Conservation (phyloP, 2,797 vertebrate genomes). For the Helicolenus hilgendorfi region DNA sequence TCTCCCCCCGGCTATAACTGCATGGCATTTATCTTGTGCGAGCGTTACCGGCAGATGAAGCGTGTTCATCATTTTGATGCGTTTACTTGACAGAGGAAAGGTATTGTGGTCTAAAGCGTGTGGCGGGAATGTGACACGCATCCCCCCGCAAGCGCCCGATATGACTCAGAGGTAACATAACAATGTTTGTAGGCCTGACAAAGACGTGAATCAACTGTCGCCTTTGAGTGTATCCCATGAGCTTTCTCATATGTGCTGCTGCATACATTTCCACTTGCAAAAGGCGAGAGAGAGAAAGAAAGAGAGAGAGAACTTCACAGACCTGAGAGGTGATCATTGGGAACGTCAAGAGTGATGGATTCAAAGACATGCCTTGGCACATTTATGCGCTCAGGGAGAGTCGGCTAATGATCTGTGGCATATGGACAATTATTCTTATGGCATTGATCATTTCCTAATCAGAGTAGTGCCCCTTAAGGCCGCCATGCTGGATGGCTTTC, state of each 20-base stretch:
- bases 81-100: slow-evolving; percentile 49
- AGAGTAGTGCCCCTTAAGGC: slow-evolving; percentile 51
- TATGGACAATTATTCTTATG: slow-evolving; percentile 75
- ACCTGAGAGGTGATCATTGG: slow-evolving; percentile 35
- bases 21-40: slow-evolving; percentile 46
- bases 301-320: not conserved
- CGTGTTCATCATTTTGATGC: slow-evolving; percentile 70
- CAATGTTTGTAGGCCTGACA: slow-evolving; percentile 46
- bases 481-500: slow-evolving; percentile 38
- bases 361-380: slow-evolving; percentile 57
- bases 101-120: slow-evolving; percentile 45
- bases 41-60: slow-evolving; percentile 59
- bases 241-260: slow-evolving; percentile 8
- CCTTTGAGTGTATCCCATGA: slow-evolving; percentile 37
- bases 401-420: slow-evolving; percentile 76
- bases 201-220: slow-evolving; percentile 32
- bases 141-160: slow-evolving; percentile 25
- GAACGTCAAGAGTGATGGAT: slow-evolving; percentile 67
- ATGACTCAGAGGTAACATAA: slow-evolving; percentile 47
- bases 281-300: slow-evolving; percentile 28
- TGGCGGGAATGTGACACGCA: slow-evolving; percentile 39
- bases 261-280: slow-evolving; percentile 4
- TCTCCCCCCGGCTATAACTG: slow-evolving; percentile 19
- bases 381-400: slow-evolving; percentile 69
- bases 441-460: slow-evolving; percentile 84